A percentile compares a stretch with the other conserved stretches of the same genome.
phyloP scores from a whole-genome alignment of 1,140 invertebrate genomes.

The Drosophila parvula region DNA sequence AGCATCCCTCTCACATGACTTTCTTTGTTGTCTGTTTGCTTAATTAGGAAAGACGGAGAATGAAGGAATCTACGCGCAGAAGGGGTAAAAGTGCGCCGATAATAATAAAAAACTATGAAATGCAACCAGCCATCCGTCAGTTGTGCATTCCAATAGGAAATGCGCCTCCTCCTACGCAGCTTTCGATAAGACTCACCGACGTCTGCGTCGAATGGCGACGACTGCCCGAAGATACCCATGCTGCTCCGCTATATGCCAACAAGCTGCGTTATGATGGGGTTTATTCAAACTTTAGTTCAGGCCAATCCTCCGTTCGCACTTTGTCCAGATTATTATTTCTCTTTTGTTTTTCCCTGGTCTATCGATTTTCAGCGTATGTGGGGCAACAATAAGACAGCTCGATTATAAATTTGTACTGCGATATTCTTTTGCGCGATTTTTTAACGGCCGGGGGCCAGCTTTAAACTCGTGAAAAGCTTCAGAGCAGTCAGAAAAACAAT shows the following conservation, averaged over 20 bases:
- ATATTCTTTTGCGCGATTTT: background rate
- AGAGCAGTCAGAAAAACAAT: constrained; percentile 20
- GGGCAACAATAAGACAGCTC: background rate
- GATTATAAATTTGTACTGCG: background rate
- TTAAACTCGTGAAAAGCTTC: background rate
- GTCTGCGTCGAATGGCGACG: constrained; percentile 89
- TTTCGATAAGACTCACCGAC: constrained; percentile 86
- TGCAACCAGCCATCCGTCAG: background rate
- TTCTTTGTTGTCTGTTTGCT: constrained; percentile 59
- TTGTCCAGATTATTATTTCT: constrained; percentile 41
- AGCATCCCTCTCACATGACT: constrained; percentile 75
- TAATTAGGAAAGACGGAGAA: background rate
- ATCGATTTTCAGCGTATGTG: constrained; percentile 70
- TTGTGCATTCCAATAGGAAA: constrained; percentile 13
- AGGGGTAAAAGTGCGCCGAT: background rate
- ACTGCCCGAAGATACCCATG: constrained; percentile 88
- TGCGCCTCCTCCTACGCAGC: too few species aligned
- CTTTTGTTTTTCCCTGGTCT: constrained; percentile 41
- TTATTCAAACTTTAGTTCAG: constrained; percentile 10
- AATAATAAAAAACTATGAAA: constrained; percentile 16
- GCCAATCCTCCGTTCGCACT: constrained; percentile 37
- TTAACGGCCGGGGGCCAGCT: background rate
- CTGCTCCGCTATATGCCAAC: constrained; percentile 43
- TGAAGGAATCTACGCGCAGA: background rate
- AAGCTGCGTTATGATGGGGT: constrained; percentile 29